Base-by-base conservation (phyloP, 2,797 vertebrate genomes). In the Notolabrus celidotus region DNA sequence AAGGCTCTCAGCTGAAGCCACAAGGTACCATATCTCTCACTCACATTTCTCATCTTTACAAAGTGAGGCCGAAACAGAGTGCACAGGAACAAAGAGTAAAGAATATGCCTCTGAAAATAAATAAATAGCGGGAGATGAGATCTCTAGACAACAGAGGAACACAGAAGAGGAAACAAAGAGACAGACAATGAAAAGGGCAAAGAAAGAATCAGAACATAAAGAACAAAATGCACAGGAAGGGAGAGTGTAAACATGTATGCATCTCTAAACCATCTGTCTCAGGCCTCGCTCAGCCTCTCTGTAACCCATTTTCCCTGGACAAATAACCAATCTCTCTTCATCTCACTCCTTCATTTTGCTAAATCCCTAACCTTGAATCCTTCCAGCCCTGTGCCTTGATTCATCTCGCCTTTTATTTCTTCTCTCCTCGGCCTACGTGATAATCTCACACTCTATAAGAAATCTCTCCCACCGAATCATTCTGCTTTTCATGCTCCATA, bases 381-480 rank as follows among this genome's bases (percentile, higher is more conserved):
- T 76, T 55, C 34, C 42, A 52, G 9, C 39, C 65, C 57, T 12
- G n/a, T 1, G 0, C 61, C 27, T 20, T 8, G 16, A 69, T 66
- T 61, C 2, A 58, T 53, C 47, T 55, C 5, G 25, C 51, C 29
- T 67, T 65, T 68, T 75, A 29, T 51, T 82, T 83, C 41, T 1
- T 67, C 47, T 52, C 59, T 65, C 67, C 71, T 61, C 52, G 2
- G 58, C 42, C 52, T 55, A 20, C 49, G 43, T 47, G 86, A 82
- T 15, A 93, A 90, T 39, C 92, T 92, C 85, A 89, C 93, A 86
- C 50, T 51, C 47, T 51, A 15, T 29, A 57, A 75, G 83, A 29
- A 43, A 70, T 81, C 67, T 80, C 22, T 23, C 61, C 25, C 25
- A 14, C 43, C 43, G 74, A 70, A 79, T 89, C 69, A 70, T 74